Evolutionary conservation across 2,888 invertebrate genomes (phyloP).

Genomic region (Syritta pipiens): DNA sequence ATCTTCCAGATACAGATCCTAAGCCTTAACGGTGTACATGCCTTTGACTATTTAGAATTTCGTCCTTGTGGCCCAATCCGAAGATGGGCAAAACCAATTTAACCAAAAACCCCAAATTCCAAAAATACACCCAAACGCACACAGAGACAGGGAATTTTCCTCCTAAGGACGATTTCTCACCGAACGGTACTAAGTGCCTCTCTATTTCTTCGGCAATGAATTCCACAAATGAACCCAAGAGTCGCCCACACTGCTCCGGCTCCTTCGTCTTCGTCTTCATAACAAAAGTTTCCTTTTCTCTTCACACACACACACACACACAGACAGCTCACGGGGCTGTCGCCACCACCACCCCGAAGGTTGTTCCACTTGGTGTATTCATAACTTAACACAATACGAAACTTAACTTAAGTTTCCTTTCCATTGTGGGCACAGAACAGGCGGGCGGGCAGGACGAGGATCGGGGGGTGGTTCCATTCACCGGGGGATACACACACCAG

Average conservation of each 20-base stretch:
- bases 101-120: slow-evolving; percentile 53
- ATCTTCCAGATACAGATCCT: slow-evolving; percentile 27
- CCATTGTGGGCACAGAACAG: slow-evolving; percentile 33
- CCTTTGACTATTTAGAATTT: slow-evolving; percentile 29
- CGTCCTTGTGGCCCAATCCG: slow-evolving; percentile 56
- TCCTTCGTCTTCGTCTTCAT: slow-evolving; percentile 24
- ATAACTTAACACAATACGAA: slow-evolving; percentile 65
- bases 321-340: not conserved
- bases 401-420: slow-evolving; percentile 67
- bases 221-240: slow-evolving; percentile 60
- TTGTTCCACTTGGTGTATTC: slow-evolving; percentile 64
- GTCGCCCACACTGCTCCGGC: slow-evolving; percentile 25
- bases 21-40: slow-evolving; percentile 32
- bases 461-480: too few relatives aligned
- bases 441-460: not conserved
- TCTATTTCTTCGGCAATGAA: slow-evolving; percentile 60
- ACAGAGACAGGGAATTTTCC: too few relatives aligned
- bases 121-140: slow-evolving; percentile 38
- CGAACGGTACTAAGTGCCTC: slow-evolving; percentile 63
- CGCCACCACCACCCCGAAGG: slow-evolving; percentile 1
- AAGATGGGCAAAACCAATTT: slow-evolving; percentile 62
- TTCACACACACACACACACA: slow-evolving; percentile 11
- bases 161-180: slow-evolving; percentile 52
- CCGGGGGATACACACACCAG: not conserved
- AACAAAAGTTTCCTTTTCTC: slow-evolving; percentile 51